phyloP scores from a whole-genome alignment of 1,140 invertebrate genomes.

The Lycorma delicatula region DNA sequence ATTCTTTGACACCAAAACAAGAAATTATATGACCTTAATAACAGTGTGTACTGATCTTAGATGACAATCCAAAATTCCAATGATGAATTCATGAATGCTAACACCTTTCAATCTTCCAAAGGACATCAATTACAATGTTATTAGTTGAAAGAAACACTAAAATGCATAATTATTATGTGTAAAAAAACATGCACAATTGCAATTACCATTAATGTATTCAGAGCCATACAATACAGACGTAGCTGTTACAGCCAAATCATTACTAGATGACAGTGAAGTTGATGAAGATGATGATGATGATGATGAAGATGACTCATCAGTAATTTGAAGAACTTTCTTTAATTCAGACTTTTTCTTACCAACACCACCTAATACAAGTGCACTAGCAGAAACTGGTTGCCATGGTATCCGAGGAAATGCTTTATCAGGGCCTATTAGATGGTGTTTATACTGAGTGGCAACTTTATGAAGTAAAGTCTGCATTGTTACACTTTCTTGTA shows the following conservation, averaged over 20 bases:
- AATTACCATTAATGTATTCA: constrained; percentile 56
- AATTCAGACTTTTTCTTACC: background rate
- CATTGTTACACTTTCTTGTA: constrained; percentile 55
- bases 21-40: too few relatives aligned
- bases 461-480: constrained; percentile 35
- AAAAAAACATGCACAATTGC: background rate
- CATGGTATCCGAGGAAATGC: constrained; percentile 52
- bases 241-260: too few relatives aligned
- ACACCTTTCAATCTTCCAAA: too few relatives aligned
- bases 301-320: constrained; percentile 18
- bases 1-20: too few relatives aligned
- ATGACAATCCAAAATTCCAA: too few relatives aligned
- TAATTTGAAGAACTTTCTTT: constrained; percentile 16
- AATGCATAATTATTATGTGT: constrained; percentile 6
- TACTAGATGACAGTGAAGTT: background rate
- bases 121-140: too few relatives aligned
- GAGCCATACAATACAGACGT: constrained; percentile 59
- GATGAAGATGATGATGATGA: background rate
- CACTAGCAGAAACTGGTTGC: constrained; percentile 49
- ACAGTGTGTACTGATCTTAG: too few relatives aligned
- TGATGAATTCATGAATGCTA: too few relatives aligned
- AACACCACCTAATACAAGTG: background rate
- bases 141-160: constrained; percentile 9
- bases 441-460: constrained; percentile 27
- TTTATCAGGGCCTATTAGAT: constrained; percentile 34